Evolutionary conservation across 30 jellyfish, hydroid and myxozoan species (phyloP).

Genomic region (Chironex yamaguchii): DNA sequence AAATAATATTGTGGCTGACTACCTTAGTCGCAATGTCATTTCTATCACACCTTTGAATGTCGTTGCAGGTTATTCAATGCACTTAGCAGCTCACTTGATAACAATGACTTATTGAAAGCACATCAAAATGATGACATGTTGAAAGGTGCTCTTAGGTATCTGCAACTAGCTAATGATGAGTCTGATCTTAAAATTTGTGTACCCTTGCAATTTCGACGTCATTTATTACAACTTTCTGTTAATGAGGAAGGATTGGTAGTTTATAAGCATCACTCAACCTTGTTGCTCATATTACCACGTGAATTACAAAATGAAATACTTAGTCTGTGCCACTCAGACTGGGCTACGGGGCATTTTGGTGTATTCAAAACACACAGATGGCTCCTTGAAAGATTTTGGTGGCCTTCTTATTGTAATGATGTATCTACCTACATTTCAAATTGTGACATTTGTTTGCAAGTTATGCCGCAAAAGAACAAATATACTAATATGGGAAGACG

Average conservation of each 20-base stretch:
- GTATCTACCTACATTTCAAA: not conserved
- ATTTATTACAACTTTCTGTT: not conserved
- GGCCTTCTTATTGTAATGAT: slow-evolving; percentile 26
- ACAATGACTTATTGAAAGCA: too few relatives aligned
- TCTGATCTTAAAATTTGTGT: not conserved
- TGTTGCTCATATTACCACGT: slow-evolving; percentile 13
- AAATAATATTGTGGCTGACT: too few relatives aligned
- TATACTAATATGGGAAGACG: slow-evolving; percentile 14
- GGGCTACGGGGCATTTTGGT: slow-evolving; percentile 60
- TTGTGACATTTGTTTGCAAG: slow-evolving; percentile 45
- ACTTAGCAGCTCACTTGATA: too few relatives aligned
- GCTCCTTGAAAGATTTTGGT: slow-evolving; percentile 22
- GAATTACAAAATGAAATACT: not conserved
- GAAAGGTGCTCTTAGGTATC: too few relatives aligned
- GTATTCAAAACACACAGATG: slow-evolving; percentile 40
- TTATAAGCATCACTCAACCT: slow-evolving; percentile 11
- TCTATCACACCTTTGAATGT: too few relatives aligned
- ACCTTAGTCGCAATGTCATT: too few relatives aligned
- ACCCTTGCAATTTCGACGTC: slow-evolving; percentile 10
- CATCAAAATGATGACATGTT: too few relatives aligned
- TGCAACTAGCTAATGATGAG: too few relatives aligned
- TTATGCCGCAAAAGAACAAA: slow-evolving; percentile 1
- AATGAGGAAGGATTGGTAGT: not conserved
- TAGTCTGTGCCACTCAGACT: slow-evolving; percentile 38
- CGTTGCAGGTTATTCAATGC: too few relatives aligned